Evolutionary conservation across 2,888 invertebrate genomes (phyloP), one percentile per base, ranked within the genome.

Genomic region (Amphipoea oculea): DNA sequence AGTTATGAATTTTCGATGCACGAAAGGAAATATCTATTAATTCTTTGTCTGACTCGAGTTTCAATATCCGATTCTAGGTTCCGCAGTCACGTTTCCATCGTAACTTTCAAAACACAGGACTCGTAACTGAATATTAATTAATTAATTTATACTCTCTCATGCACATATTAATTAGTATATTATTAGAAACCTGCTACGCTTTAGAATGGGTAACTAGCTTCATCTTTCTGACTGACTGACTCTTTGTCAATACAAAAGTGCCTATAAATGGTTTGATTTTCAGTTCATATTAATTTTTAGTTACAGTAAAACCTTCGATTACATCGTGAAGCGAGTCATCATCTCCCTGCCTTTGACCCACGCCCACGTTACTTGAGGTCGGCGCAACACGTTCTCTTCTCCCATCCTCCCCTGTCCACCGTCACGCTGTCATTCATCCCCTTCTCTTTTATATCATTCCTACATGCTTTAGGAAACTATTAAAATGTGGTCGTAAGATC

Each of bases 31-130:
- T 14, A 17, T 62, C 17, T 14, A 20, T 67, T 76, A 57, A 29
- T 51, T 76, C 51, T 57, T 36, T 51, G 48, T 66, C 45, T 36
- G 29, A 54, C 6, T 54, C 20, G 17, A 54, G 23, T 62, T 80
- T 84, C 67, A 67, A 83, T 78, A 78, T 57, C 11, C 45, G 2
- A 45, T 45, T 2, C 11, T 45, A 2, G 45, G 45, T 45, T 45
- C 45, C 11, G 45, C 45, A 45, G 45, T 78, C 80, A 63, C 80
- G 80, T 81, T 14, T 14, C 7, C 6, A 51, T 45, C 78, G 62
- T 84, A 84, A 84, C 45, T 80, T 83, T 48, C 54, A 29, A 4
- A 23, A 83, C 54, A 48, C 60, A 40, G 57, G n/a, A 40, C 4
- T 57, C 20, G 23, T 60, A 63, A 63, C 51, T 68, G 62, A 83